Evolutionary conservation across 2,113 vertebrate genomes (phyloP).

Genomic region (Tragelaphus scriptus): DNA sequence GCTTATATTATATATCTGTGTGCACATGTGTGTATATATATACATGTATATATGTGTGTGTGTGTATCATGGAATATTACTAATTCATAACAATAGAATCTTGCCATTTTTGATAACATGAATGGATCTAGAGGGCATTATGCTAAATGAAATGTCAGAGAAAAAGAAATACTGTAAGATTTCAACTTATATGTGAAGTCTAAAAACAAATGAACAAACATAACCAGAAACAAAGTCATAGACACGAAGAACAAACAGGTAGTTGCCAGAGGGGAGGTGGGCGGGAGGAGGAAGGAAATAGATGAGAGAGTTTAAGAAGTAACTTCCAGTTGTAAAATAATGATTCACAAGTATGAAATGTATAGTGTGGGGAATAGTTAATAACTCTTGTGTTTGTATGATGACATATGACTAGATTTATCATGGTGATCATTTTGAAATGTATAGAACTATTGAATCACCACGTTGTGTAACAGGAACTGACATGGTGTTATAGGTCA

Average conservation of each 20-base stretch:
- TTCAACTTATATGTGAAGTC: background rate
- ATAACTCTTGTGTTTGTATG: background rate
- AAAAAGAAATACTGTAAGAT: background rate
- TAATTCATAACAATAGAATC: background rate
- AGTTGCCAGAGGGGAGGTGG: background rate
- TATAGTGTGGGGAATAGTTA: background rate
- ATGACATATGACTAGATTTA: background rate
- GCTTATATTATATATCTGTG: background rate
- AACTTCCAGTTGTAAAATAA: background rate
- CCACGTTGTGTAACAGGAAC: background rate
- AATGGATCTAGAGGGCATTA: background rate
- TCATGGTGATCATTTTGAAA: background rate
- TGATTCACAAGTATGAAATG: background rate
- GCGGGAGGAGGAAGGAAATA: background rate
- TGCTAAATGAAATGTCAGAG: background rate
- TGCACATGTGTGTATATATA: background rate
- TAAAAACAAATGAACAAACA: background rate
- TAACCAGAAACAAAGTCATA: background rate
- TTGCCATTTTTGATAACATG: background rate
- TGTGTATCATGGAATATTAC: background rate
- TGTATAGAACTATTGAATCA: background rate
- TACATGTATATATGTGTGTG: too few relatives aligned
- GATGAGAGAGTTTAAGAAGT: background rate
- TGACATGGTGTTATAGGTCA: background rate
- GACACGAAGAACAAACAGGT: background rate